Base-by-base conservation (phyloP, 2,113 vertebrate species). In the Fukomys damarensis region DNA sequence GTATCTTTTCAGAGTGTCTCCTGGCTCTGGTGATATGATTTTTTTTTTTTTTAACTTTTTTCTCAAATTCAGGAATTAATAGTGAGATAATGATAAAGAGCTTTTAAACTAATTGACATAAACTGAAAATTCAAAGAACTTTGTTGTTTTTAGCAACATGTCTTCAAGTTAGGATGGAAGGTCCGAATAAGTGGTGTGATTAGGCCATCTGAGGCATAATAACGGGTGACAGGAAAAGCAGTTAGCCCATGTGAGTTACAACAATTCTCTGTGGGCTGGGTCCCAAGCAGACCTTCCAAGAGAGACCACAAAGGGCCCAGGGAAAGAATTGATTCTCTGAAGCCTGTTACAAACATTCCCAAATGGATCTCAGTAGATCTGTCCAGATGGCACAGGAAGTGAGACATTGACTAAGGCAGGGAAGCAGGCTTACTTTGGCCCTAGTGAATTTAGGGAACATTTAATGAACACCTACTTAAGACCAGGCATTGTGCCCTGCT, bases 151-250 rank as follows among this genome's bases (percentile, higher is more conserved):
- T 79, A 95, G 72, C 56, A 30, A 85, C 17, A 93, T 95, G 63
- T 81, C 54, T 95, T 59, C 77, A 32, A 82, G 70, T 93, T 95
- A 68, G 35, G n/a, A 35, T 96, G 68, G 63, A 38, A 94, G 86
- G 95, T 46, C 58, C 56, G 11, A 35, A n/a, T 79, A 61, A 24
- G 82, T 38, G 56, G 93, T 95, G 35, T 90, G 96, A 97, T 97
- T 97, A 96, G 89, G 98, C 93, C 95, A 95, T 97, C 35, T 77
- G 79, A 94, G 63, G 46, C 86, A 91, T 91, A 89, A 63, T 97
- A 96, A 96, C 87, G 13, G 65, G 95, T 95, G 90, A 97, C 98
- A 97, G 97, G 97, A 98, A 98, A 96, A 94, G 94, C 97, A 97
- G 97, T 97, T 97, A 97, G 87, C 96, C 93, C 97, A 92, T 93